Conservation (phyloP, 2,797 vertebrate species). For the Oreochromis mossambicus region DNA sequence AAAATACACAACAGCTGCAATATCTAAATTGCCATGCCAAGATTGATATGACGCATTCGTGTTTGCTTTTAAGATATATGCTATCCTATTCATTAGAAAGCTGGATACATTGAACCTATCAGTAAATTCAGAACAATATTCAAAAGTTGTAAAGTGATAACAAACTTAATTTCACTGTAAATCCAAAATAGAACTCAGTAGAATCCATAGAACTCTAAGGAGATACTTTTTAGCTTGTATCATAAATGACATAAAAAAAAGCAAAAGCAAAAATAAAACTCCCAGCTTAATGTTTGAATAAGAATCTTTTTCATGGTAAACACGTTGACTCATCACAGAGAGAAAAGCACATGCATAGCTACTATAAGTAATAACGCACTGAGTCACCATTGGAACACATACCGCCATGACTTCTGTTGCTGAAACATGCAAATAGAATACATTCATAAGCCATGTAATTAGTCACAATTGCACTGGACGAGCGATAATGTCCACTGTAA, state of each 20-base stretch:
- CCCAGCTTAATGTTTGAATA: not conserved
- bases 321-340: not conserved
- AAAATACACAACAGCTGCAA: not conserved
- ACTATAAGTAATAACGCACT: not conserved
- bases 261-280: not conserved
- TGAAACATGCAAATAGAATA: not conserved
- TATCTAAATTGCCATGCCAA: not conserved
- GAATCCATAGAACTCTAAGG: not conserved
- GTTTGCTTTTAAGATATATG: not conserved
- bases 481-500: not conserved
- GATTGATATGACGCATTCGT: not conserved
- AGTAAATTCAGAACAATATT: not conserved
- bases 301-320: not conserved
- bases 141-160: not conserved
- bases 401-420: not conserved
- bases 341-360: not conserved
- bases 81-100: not conserved
- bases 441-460: conserved; percentile 30
- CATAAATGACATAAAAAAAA: not conserved
- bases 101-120: not conserved
- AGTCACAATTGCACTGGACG: conserved; percentile 18
- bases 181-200: not conserved
- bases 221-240: not conserved
- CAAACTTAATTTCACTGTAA: not conserved
- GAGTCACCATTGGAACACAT: not conserved